phyloP scores from a whole-genome alignment of 1,140 invertebrate genomes.

The Lethrus apterus region DNA sequence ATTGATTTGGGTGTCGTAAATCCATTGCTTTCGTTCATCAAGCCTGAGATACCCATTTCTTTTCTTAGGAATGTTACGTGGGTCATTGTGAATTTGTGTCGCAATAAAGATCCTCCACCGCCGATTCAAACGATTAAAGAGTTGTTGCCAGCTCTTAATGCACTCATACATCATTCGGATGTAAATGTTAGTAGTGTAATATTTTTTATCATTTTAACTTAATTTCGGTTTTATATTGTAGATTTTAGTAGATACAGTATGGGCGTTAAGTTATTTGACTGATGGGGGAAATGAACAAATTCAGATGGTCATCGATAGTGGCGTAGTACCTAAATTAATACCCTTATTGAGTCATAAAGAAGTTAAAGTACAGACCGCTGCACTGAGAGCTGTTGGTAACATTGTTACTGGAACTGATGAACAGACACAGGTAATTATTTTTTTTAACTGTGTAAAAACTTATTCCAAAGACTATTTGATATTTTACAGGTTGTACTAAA shows the following conservation, averaged over 20 bases:
- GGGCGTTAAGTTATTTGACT: slow-evolving; percentile 98
- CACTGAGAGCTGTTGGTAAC: slow-evolving; percentile 93
- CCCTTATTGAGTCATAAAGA: slow-evolving; percentile 92
- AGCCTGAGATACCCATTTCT: slow-evolving; percentile 84
- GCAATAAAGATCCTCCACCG: slow-evolving; percentile 92
- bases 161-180: slow-evolving; percentile 92
- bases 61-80: slow-evolving; percentile 96
- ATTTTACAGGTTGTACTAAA: slow-evolving; percentile 65
- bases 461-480: not conserved
- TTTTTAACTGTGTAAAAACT: not conserved
- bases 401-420: slow-evolving; percentile 99
- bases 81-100: slow-evolving; percentile 96
- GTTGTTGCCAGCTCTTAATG: slow-evolving; percentile 88
- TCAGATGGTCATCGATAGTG: slow-evolving; percentile 96
- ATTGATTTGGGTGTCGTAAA: slow-evolving; percentile 84
- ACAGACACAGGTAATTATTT: slow-evolving; percentile 74
- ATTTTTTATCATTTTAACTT: too few relatives aligned
- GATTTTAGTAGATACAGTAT: slow-evolving; percentile 98
- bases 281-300: slow-evolving; percentile 98
- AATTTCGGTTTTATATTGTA: slow-evolving; percentile 43
- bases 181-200: slow-evolving; percentile 70
- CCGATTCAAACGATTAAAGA: slow-evolving; percentile 80
- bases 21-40: slow-evolving; percentile 84
- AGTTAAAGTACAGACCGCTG: slow-evolving; percentile 96
- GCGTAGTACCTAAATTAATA: slow-evolving; percentile 89